Conservation (phyloP, 2,888 invertebrate genomes). For the Euzophera pinguis region DNA sequence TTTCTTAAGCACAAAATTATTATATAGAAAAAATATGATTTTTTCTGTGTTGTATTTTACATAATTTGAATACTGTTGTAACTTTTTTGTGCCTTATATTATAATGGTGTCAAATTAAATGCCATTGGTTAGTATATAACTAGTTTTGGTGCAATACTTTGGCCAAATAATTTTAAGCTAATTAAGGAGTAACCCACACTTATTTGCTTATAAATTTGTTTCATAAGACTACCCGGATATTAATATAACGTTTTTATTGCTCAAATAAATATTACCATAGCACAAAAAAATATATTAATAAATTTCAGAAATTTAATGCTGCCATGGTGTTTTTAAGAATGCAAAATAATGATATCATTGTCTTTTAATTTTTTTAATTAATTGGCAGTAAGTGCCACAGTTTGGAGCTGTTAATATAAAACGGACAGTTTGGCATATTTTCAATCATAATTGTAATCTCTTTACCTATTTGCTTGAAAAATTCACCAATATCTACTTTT, state of each 20-base stretch:
- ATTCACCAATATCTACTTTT: neutral
- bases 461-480: neutral
- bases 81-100: neutral
- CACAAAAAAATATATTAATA: neutral
- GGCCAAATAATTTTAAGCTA: slow-evolving; percentile 39
- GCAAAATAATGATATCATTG: no score
- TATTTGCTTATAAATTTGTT: neutral
- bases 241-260: no score
- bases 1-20: slow-evolving; percentile 13
- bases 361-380: no score
- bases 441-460: slow-evolving; percentile 2
- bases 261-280: neutral
- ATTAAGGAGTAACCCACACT: neutral
- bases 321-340: neutral
- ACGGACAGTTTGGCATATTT: slow-evolving; percentile 5
- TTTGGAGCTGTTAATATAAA: slow-evolving; percentile 28
- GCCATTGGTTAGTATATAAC: slow-evolving; percentile 27
- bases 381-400: slow-evolving; percentile 50
- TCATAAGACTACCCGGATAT: no score
- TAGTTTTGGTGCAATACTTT: slow-evolving; percentile 55
- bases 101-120: slow-evolving; percentile 24
- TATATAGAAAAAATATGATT: no score
- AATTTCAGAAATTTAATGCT: no score
- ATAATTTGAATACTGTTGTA: neutral
- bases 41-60: neutral